Conservation (phyloP, 2,113 vertebrate genomes). For the Podarcis cretensis region DNA sequence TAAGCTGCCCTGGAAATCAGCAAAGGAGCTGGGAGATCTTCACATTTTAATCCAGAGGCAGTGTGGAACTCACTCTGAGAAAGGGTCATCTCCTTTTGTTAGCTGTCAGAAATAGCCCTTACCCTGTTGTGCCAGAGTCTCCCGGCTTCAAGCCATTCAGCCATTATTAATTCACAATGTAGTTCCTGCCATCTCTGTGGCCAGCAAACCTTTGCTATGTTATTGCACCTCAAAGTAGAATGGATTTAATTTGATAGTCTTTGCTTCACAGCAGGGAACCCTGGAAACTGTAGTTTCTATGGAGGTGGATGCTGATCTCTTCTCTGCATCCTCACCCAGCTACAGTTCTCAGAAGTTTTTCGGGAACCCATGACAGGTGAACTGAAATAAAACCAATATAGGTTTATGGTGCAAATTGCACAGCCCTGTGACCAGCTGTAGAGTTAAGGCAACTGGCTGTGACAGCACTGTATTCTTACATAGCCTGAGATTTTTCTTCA, state of each 20-base stretch:
- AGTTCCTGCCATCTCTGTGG: conserved; percentile 36
- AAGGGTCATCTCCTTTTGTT: conserved; percentile 48
- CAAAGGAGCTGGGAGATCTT: conserved; percentile 47
- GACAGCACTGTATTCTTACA: not conserved
- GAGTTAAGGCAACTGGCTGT: not conserved
- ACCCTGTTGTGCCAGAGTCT: conserved; percentile 56
- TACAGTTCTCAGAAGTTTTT: not conserved
- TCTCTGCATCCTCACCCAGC: not conserved
- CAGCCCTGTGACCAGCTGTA: not conserved
- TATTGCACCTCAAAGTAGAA: not conserved
- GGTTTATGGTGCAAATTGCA: not conserved
- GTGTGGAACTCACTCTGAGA: conserved; percentile 54
- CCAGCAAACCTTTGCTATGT: conserved; percentile 19
- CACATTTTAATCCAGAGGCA: conserved; percentile 55
- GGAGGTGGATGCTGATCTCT: not conserved
- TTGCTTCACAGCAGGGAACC: not conserved
- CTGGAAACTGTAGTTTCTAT: not conserved
- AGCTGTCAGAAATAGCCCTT: conserved; percentile 54
- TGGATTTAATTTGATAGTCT: not conserved
- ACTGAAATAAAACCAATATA: not conserved
- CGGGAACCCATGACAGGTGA: not conserved
- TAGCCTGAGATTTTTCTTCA: not conserved
- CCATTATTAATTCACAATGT: conserved; percentile 63
- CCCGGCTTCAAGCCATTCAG: conserved; percentile 57
- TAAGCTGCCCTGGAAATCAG: conserved; percentile 37